Percentiles rank a stretch among this genome's conserved stretches.
Evolutionary conservation across 2,888 invertebrate genomes (phyloP).

Genomic region (Noctuana brunneofusca): DNA sequence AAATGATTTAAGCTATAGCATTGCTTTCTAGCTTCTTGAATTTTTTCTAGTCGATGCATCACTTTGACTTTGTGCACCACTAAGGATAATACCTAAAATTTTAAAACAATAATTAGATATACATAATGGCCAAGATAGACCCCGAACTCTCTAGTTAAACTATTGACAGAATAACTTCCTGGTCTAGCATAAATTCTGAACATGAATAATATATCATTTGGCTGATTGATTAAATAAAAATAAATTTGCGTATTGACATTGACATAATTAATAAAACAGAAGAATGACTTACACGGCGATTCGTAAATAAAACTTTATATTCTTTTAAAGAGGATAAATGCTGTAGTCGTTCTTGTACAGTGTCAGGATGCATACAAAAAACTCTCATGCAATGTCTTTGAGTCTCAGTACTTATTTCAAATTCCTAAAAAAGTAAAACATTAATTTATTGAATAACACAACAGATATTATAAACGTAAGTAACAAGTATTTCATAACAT

Average conservation of each 20-base stretch:
- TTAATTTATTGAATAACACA: background rate
- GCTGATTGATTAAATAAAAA: no score
- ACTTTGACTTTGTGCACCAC: constrained; percentile 73
- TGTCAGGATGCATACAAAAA: constrained; percentile 82
- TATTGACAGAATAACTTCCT: no score
- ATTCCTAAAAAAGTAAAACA: constrained; percentile 63
- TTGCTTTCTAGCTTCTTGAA: constrained; percentile 66
- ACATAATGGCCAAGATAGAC: no score
- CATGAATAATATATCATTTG: no score
- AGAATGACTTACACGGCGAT: constrained; percentile 78
- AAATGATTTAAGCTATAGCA: constrained; percentile 73
- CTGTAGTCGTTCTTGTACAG: constrained; percentile 81
- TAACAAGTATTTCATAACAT: no score
- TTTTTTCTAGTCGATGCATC: constrained; percentile 61
- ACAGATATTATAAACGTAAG: no score
- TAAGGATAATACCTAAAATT: constrained; percentile 59
- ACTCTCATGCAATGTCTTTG: constrained; percentile 80
- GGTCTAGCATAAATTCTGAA: no score
- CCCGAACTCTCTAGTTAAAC: no score
- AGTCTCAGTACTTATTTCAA: constrained; percentile 79
- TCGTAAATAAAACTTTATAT: constrained; percentile 82
- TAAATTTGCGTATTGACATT: no score
- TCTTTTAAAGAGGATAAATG: constrained; percentile 83
- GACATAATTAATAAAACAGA: constrained; percentile 65
- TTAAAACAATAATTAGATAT: background rate